Conservation (phyloP, 1,140 invertebrate genomes). For the Plodia interpunctella region DNA sequence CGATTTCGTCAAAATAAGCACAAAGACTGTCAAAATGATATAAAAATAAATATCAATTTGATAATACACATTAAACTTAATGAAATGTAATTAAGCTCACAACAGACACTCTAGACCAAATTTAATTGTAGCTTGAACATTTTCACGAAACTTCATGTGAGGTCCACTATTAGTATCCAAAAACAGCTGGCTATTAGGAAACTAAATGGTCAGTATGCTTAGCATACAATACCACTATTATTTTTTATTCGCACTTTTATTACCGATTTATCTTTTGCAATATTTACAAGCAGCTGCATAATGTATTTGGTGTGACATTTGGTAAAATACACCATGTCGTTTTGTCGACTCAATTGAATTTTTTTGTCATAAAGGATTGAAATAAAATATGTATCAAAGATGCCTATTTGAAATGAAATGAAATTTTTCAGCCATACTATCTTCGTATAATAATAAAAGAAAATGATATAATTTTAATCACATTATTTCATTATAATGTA, state of each 20-base stretch:
- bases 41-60: background rate
- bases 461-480: background rate
- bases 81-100: background rate
- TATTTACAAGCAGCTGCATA: background rate
- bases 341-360: constrained; percentile 1
- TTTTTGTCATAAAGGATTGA: background rate
- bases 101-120: background rate
- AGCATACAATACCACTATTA: constrained; percentile 66
- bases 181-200: constrained; percentile 48
- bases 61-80: no score
- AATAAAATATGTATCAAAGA: background rate
- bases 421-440: no score
- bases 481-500: background rate
- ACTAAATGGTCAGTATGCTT: constrained; percentile 54
- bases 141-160: constrained; percentile 34
- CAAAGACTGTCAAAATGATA: background rate
- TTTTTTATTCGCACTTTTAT: constrained; percentile 58
- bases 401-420: no score
- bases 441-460: no score
- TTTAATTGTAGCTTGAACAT: background rate
- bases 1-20: no score
- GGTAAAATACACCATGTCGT: background rate
- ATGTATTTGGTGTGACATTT: background rate
- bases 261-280: constrained; percentile 13
- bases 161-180: constrained; percentile 62